Conservation (phyloP, 2,888 invertebrate species). For the Boloria euphrosyne region DNA sequence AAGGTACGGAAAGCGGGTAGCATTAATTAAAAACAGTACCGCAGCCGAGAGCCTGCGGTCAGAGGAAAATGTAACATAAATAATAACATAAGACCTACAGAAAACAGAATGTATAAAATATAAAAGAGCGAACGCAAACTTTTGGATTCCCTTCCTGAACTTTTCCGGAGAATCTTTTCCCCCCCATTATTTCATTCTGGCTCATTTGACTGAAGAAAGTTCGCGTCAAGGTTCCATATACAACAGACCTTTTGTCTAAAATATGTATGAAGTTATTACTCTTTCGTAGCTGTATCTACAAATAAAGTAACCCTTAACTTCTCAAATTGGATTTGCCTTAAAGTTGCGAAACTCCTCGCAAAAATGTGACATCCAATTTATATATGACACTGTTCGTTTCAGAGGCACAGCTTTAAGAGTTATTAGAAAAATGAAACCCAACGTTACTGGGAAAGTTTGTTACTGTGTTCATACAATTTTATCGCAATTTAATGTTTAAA, state of each 20-base stretch:
- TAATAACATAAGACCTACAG: conserved; percentile 67
- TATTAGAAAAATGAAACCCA: conserved; percentile 34
- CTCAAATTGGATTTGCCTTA: conserved; percentile 47
- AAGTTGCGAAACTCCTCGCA: conserved; percentile 41
- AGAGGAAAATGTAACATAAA: conserved; percentile 72
- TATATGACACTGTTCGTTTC: conserved; percentile 36
- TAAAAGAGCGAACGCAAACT: conserved; percentile 69
- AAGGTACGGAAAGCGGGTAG: conserved; percentile 66
- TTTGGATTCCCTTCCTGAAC: conserved; percentile 75
- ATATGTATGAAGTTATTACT: conserved; percentile 69
- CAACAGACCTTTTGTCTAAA: conserved; percentile 69
- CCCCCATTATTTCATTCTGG: conserved; percentile 75
- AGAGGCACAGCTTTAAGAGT: conserved; percentile 25
- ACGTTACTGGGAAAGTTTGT: conserved; percentile 23
- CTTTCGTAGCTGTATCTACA: conserved; percentile 39
- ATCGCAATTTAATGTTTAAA: not conserved
- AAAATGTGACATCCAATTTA: conserved; percentile 40
- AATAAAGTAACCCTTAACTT: conserved; percentile 42
- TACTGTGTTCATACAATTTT: conserved; percentile 2
- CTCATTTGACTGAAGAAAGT: conserved; percentile 79
- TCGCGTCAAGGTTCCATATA: conserved; percentile 64
- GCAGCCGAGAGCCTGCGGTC: conserved; percentile 66
- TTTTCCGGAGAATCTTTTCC: conserved; percentile 74
- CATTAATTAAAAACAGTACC: conserved; percentile 77
- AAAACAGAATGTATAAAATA: conserved; percentile 68